Conservation (phyloP, 2,888 invertebrate genomes). For the Synanthedon vespiformis region DNA sequence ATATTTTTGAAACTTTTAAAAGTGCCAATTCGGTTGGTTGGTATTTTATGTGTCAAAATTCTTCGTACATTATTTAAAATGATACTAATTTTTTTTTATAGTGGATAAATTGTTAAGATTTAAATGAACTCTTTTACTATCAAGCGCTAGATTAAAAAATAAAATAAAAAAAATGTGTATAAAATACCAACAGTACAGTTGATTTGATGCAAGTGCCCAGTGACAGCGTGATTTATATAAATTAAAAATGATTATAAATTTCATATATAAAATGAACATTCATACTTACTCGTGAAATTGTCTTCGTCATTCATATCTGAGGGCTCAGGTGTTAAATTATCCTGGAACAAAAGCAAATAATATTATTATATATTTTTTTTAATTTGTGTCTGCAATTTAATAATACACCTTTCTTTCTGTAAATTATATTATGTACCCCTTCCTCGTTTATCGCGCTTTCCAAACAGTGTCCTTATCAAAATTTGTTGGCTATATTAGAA, state of each 20-base stretch:
- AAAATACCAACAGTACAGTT: constrained; percentile 40
- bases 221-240: background rate
- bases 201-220: constrained; percentile 68
- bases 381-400: constrained; percentile 3
- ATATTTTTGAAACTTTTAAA: constrained; percentile 14
- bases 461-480: too few relatives aligned
- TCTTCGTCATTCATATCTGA: constrained; percentile 78
- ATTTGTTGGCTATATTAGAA: too few relatives aligned
- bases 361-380: constrained; percentile 9
- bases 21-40: constrained; percentile 33
- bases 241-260: background rate
- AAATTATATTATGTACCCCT: background rate
- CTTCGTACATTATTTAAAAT: background rate
- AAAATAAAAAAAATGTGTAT: constrained; percentile 12
- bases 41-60: constrained; percentile 33
- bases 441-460: background rate
- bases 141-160: too few relatives aligned
- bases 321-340: constrained; percentile 78
- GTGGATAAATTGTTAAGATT: too few relatives aligned
- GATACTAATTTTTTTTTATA: too few relatives aligned
- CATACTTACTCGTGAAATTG: constrained; percentile 75
- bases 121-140: too few relatives aligned
- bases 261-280: background rate
- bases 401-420: background rate
- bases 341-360: constrained; percentile 68